phyloP scores from a whole-genome alignment of 1,140 invertebrate species.

The Drosophila miranda region DNA sequence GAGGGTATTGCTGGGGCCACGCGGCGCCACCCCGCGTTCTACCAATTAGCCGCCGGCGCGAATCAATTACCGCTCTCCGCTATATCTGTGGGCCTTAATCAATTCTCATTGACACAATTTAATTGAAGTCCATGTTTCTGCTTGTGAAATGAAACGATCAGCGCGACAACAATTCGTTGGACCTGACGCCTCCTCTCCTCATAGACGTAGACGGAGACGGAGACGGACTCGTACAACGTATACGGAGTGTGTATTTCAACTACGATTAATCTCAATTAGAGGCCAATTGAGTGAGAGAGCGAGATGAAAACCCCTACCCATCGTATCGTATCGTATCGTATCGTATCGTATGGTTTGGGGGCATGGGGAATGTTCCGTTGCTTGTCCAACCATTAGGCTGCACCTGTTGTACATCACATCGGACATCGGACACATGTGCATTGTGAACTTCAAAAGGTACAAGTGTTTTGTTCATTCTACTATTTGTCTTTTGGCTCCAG shows the following conservation, averaged over 20 bases:
- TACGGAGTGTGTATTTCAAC: conserved; percentile 33
- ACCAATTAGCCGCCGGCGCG: conserved; percentile 31
- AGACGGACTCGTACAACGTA: not conserved
- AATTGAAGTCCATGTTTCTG: conserved; percentile 51
- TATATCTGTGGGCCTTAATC: conserved; percentile 65
- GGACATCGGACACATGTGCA: conserved; percentile 40
- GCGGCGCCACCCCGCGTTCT: conserved; percentile 1
- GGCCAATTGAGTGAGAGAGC: conserved; percentile 54
- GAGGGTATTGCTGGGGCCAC: too few relatives aligned
- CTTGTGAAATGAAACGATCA: conserved; percentile 43
- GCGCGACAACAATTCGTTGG: conserved; percentile 21
- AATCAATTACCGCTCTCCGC: conserved; percentile 57
- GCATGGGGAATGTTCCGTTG: conserved; percentile 1
- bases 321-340: too few relatives aligned
- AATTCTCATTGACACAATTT: conserved; percentile 77
- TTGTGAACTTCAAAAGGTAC: conserved; percentile 66
- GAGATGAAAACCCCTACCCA: not conserved
- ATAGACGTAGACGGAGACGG: not conserved
- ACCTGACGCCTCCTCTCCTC: conserved; percentile 20
- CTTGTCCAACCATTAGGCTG: conserved; percentile 54
- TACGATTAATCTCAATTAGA: conserved; percentile 72
- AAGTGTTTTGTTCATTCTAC: conserved; percentile 47
- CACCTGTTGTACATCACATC: conserved; percentile 49
- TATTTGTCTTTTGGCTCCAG: conserved; percentile 38
- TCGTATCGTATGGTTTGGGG: too few relatives aligned